A percentile compares a stretch with the other conserved stretches of the same genome.
These are phyloP conservation scores for Sebastes kiyomatsui DNA, from an alignment of 2,797 vertebrate genomes.

Conservation along the genomic window DNA sequence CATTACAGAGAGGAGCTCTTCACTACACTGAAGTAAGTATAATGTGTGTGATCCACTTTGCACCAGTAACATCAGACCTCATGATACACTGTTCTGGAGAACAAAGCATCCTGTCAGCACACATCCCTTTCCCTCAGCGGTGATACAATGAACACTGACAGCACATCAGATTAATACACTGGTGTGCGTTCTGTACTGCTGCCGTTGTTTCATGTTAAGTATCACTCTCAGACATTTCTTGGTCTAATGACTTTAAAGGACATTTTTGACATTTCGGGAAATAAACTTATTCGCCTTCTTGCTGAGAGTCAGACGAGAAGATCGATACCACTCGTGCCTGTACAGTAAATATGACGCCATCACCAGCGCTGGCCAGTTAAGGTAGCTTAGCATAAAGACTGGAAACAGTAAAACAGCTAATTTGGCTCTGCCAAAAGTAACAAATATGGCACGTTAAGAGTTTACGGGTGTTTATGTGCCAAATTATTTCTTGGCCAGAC, in stretches of 20 bases:
- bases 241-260: neutral
- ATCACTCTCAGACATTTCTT: conserved; percentile 4
- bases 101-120: neutral
- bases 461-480: neutral
- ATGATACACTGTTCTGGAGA: conserved; percentile 16
- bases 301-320: neutral
- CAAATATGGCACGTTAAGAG: neutral
- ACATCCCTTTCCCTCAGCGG: neutral
- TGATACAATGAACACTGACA: conserved; percentile 5
- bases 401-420: neutral
- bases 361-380: neutral
- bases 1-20: conserved; percentile 32
- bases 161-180: neutral
- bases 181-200: conserved; percentile 9
- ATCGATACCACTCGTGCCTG: neutral
- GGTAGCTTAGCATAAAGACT: neutral
- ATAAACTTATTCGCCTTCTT: neutral
- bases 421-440: neutral
- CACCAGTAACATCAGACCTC: conserved; percentile 21
- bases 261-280: neutral
- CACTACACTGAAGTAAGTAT: conserved; percentile 12
- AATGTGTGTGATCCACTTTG: conserved; percentile 28
- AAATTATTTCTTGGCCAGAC: neutral
- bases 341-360: neutral
- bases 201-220: neutral